Evolutionary conservation across 2,888 invertebrate genomes (phyloP), one percentile per base, ranked within the genome.

Genomic region (Crioceris asparagi): DNA sequence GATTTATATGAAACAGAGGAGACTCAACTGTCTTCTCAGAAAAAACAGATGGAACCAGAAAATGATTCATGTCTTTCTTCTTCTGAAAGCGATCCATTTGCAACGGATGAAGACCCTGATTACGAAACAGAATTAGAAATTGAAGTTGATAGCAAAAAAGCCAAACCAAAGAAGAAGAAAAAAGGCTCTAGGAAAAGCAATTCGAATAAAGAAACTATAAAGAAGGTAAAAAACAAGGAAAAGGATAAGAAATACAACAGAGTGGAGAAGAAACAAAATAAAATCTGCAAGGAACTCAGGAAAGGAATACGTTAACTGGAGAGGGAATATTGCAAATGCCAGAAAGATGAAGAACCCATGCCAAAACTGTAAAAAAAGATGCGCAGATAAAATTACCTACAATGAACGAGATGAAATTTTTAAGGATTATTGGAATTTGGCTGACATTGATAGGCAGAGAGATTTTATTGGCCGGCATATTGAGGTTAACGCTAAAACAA

Each of bases 231-330:
- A 29, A 33, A 21, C 33, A 19, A 17, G 36, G 18, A 36, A 33
- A 36, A 18, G 31, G 26, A 15, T 23, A 31, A 15, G 31, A 12
- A 10, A 27, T 7, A 12, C 17, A 21, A 21, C 26, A 17, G 11
- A 23, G 7, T 39, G 39, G 39, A 16, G n/a, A 32, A 31, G 32
- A 17, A 39, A 32, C 29, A 10, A 32, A 8, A 36, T 17, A 11
- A 39, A 39, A 27, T n/a, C 12, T 10, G 25, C 23, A 12, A 31
- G 36, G 17, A 21, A 23, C 14, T 18, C 8, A 16, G 39, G 39
- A 17, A 25, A 35, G 25, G 29, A 31, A 15, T 39, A 39, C 18
- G 27, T 35, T 12, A 17, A 26, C 15, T 35, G 33, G 15, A 35
- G 30, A 23, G 33, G 33, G 21, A 33, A 35, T 17, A 25, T 18